These are phyloP conservation scores for Cepaea hortensis DNA, from an alignment of 2,888 invertebrate genomes.

Conservation along the genomic window DNA sequence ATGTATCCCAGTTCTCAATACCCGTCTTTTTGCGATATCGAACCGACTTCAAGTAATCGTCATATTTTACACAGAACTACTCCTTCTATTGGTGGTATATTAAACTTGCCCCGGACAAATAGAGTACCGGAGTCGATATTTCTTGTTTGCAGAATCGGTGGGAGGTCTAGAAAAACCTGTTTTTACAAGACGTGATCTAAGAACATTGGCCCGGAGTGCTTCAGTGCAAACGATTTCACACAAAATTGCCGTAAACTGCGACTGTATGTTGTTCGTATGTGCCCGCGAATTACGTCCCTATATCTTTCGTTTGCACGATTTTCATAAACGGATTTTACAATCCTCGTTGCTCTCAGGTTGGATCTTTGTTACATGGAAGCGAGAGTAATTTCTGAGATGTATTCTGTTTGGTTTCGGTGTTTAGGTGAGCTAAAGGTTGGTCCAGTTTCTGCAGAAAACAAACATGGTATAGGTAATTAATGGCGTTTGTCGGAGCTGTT, in stretches of 20 bases:
- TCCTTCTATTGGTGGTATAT: background rate
- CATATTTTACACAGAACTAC: background rate
- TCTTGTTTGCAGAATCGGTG: background rate
- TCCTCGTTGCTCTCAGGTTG: too few relatives aligned
- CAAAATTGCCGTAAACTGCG: background rate
- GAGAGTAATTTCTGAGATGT: too few relatives aligned
- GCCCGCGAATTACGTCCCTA: background rate
- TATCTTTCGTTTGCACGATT: background rate
- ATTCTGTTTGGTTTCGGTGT: background rate
- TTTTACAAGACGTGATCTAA: background rate
- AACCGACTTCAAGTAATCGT: background rate
- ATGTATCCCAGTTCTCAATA: background rate
- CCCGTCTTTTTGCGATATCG: background rate
- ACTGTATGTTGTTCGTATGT: background rate
- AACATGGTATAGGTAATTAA: background rate
- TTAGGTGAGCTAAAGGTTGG: background rate
- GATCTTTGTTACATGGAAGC: too few relatives aligned
- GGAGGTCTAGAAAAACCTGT: background rate
- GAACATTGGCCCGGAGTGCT: background rate
- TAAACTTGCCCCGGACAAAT: background rate
- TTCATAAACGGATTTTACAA: background rate
- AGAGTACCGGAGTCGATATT: background rate
- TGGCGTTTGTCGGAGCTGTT: too few relatives aligned
- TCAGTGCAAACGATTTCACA: background rate
- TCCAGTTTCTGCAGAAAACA: background rate